A percentile compares a stretch with the other conserved stretches of the same genome.
These are phyloP conservation scores for Cactoblastis cactorum DNA, from an alignment of 2,888 invertebrate species.

Conservation along the genomic window DNA sequence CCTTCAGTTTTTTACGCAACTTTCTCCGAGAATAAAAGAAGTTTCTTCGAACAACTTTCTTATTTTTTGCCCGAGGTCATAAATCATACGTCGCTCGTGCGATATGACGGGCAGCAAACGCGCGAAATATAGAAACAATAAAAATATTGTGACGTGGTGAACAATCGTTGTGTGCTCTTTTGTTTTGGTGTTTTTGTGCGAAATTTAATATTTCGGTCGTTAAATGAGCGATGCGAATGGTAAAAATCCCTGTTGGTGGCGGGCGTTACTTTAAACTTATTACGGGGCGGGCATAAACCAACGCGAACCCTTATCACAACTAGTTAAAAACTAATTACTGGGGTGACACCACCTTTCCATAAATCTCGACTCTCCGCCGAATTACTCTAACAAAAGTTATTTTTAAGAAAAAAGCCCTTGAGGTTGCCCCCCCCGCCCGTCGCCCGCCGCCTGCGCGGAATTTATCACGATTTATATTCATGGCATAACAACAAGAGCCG, in stretches of 20 bases:
- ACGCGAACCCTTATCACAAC: conserved; percentile 76
- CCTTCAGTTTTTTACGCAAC: conserved; percentile 76
- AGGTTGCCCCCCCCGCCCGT: conserved; percentile 50
- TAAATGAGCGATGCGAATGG: conserved; percentile 27
- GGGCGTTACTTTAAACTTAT: conserved; percentile 61
- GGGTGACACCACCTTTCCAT: conserved; percentile 78
- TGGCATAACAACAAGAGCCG: conserved; percentile 76
- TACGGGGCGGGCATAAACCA: conserved; percentile 64
- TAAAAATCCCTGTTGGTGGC: conserved; percentile 31
- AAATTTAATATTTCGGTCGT: neutral
- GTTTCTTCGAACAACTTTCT: conserved; percentile 72
- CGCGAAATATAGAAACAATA: conserved; percentile 63
- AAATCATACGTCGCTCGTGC: conserved; percentile 62
- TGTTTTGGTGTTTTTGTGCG: conserved; percentile 40
- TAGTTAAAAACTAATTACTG: conserved; percentile 80
- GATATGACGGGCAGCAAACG: conserved; percentile 57
- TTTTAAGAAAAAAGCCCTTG: conserved; percentile 79
- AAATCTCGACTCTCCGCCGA: conserved; percentile 72
- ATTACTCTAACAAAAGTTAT: conserved; percentile 79
- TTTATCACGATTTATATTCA: conserved; percentile 82
- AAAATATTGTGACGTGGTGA: conserved; percentile 70
- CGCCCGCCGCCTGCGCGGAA: conserved; percentile 58
- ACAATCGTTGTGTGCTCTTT: conserved; percentile 48
- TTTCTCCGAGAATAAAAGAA: conserved; percentile 77
- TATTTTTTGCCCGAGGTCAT: conserved; percentile 55